Base-by-base conservation (phyloP, 2,113 vertebrate genomes). In the Dasyornis broadbenti region DNA sequence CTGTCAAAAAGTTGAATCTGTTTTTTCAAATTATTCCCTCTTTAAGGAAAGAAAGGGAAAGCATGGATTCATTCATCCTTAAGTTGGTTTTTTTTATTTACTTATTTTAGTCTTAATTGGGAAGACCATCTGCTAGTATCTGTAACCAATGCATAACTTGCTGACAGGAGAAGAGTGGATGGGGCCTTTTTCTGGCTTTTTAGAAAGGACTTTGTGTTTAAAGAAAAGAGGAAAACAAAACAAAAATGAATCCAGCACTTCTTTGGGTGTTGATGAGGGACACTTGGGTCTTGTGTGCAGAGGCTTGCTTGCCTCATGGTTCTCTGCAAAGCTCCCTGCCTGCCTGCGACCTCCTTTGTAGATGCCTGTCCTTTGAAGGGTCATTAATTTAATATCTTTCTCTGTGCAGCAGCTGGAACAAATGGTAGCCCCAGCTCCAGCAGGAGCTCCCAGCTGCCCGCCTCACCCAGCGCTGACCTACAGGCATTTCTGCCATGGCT, bases 381-480 rank as follows among this genome's bases (percentile, higher is more conserved):
- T 80, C 28, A 7, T 90, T 92, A 88, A 94, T 93, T 94, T 92
- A 92, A 88, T 94, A 82, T 86, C 75, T 88, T 79, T 86, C 81
- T 73, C 89, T 78, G 86, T 18, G 14, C 86, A 91, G 93, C 94
- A 91, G 83, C 94, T 96, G 96, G 89, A 94, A 95, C 90, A 95
- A 95, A 95, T 95, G 95, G 84, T 92, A n/a, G 49, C 39, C 35
- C 42, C 75, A 50, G 81, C 66, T 87, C 70, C 75, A 44, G 71
- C 11, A 1, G 59, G 85, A 82, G 71, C 80, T 92, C 85, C 79
- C 66, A 72, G 92, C 63, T 24, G 1, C 71, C 71, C 0, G 59
- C 77, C 69, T 89, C 4, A 3, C 94, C 84, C 2, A 3, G 54
- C 1, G 3, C 95, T 95, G 94, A 92, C 71, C 87, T 82, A 37